Conservation (phyloP, 1,140 invertebrate species). For the Melanaphis sacchari region DNA sequence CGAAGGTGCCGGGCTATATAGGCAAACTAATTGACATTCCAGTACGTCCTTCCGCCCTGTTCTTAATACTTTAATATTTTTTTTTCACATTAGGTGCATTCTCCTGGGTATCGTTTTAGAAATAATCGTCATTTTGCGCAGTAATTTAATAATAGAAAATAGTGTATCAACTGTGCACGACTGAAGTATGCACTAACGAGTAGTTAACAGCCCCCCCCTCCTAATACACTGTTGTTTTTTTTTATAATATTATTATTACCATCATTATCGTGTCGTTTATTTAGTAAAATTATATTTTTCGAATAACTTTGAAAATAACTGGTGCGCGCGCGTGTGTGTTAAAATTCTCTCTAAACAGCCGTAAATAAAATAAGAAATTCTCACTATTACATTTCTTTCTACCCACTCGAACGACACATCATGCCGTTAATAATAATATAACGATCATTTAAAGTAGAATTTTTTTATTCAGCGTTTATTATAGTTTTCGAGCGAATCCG, state of each 20-base stretch:
- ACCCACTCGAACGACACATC: not conserved
- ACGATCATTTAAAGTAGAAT: not conserved
- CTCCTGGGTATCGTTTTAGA: conserved; percentile 1
- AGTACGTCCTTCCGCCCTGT: not conserved
- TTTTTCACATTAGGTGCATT: not conserved
- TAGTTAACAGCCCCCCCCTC: not conserved
- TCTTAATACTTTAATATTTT: not conserved
- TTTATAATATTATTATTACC: not conserved
- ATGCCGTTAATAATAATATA: not conserved
- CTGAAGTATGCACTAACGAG: not conserved
- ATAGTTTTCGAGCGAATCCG: not conserved
- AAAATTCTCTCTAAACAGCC: not conserved
- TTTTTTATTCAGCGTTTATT: not conserved
- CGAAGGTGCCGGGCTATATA: not conserved
- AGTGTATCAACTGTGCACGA: not conserved
- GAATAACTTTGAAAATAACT: not conserved
- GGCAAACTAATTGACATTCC: not conserved
- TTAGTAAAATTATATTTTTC: not conserved
- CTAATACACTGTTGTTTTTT: not conserved
- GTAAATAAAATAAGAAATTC: not conserved
- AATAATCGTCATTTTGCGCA: conserved; percentile 1
- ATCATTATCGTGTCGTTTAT: not conserved
- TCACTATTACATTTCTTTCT: not conserved
- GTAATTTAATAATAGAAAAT: conserved; percentile 36
- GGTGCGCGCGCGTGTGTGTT: not conserved